Evolutionary conservation across 2,888 invertebrate genomes (phyloP), one percentile per base, ranked within the genome.

Genomic region (Himalopsyche anomala): DNA sequence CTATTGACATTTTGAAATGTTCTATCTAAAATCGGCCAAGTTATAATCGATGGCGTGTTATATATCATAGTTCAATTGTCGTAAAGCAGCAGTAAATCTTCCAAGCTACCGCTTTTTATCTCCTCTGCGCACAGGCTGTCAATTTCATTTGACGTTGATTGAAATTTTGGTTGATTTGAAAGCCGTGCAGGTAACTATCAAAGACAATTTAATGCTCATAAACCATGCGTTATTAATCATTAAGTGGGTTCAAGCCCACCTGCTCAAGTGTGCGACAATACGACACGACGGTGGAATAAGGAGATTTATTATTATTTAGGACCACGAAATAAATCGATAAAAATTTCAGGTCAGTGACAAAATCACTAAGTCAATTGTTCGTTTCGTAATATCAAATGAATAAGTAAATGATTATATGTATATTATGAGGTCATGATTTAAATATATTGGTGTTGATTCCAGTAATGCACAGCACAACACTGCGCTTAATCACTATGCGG

Each of bases 201-300:
- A 62, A 62, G 19, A n/a, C 19, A 62, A 62, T 62, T 62, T 19
- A 62, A 62, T 19, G 19, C 62, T 3, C 19, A 19, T 62, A 62
- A 62, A 8, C 62, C 62, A 62, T 62, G 62, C 62, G 19, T 62
- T 62, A 62, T 62, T 62, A 19, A 62, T 62, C 19, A 62, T 62
- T 62, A 19, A 11, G 28, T 6, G 62, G 11, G 19, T 19, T 62
- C 62, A 8, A 62, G 62, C 62, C 19, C 62, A 62, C 62, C 19
- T 62, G 62, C 62, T 28, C 19, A 62, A 9, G n/a, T 62, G 19
- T 62, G 19, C 19, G 28, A 62, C 62, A 62, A 62, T 5, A 28
- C 62, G 6, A 19, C 62, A 28, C 62, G n/a, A 19, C 62, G 4
- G n/a, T 17, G 62, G 19, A 5, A 8, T 0, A 2, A 6, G 19